Evolutionary conservation across 35 echinoderm and acorn worm species (phyloP).

Genomic region (Ptychodera flava): DNA sequence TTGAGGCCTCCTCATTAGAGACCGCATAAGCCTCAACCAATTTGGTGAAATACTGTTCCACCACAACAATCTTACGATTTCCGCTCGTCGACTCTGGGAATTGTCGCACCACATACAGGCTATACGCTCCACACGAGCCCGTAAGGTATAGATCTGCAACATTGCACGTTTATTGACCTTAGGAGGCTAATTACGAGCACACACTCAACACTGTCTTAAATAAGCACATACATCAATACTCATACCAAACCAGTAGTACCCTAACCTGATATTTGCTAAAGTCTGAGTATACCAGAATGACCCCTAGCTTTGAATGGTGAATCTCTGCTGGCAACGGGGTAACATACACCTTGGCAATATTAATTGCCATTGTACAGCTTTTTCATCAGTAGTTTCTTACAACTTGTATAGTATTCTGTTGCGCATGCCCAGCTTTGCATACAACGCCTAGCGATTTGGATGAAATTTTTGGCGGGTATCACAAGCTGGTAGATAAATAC

Average conservation of each 20-base stretch:
- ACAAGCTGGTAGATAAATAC: too few relatives aligned
- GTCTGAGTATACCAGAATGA: conserved; percentile 50
- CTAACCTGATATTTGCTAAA: conserved; percentile 15
- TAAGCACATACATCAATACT: conserved; percentile 19
- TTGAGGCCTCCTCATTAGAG: too few relatives aligned
- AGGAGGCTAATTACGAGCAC: conserved; percentile 23
- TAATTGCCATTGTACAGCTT: conserved; percentile 20
- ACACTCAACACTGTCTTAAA: conserved; percentile 21
- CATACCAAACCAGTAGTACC: conserved; percentile 48
- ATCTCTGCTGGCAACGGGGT: conserved; percentile 9
- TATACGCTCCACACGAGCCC: conserved; percentile 48
- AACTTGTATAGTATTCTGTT: conserved; percentile 19
- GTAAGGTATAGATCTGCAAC: conserved; percentile 18
- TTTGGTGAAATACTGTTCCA: conserved; percentile 15
- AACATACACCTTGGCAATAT: conserved; percentile 11
- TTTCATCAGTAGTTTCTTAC: conserved; percentile 49
- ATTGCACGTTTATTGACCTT: conserved; percentile 18
- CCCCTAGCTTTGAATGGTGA: conserved; percentile 20
- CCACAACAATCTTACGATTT: conserved; percentile 42
- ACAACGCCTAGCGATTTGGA: background rate
- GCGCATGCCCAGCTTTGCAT: background rate
- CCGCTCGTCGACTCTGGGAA: conserved; percentile 29
- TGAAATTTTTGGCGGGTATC: too few relatives aligned
- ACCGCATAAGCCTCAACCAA: conserved; percentile 10
- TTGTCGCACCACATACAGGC: conserved; percentile 61